Evolutionary conservation across 2,888 invertebrate genomes (phyloP), one percentile per base, ranked within the genome.

Genomic region (Macrophya annulata): DNA sequence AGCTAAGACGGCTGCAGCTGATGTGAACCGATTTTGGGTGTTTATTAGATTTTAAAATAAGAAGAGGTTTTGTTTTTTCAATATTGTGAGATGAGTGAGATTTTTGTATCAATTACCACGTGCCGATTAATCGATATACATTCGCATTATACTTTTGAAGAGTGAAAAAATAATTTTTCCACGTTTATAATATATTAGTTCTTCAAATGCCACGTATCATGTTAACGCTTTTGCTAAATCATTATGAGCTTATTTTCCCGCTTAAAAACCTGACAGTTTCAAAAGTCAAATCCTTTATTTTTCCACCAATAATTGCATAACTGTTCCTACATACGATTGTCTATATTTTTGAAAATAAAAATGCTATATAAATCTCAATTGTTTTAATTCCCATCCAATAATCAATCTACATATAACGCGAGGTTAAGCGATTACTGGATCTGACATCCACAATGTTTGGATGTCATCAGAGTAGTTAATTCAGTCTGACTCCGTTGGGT

Each of bases 341-440:
- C 9, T 74, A 74, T 74, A 74, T 74, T 74, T 74, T 74, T 45
- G 74, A 74, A 25, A 45, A 74, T 74, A 74, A 45, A 74, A 45
- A 43, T 74, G 45, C 25, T 15, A 45, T 45, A 74, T 21, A 74
- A 74, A 21, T 45, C 21, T 15, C 0, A 25, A 48, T 74, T 12
- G 21, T 74, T 45, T n/a, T 48, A 31, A 43, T 25, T 21, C 43
- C 25, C 21, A 15, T 68, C 62, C 3, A 62, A 25, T 62, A 4
- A 62, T 62, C 62, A 21, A 62, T 62, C 25, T n/a, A n/a, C n/a
- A n/a, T n/a, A 25, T 62, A 9, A 62, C 1, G 59, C 21, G 12
- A 51, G 51, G 17, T 51, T 4, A 3, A 51, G 51, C 51, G 17
- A 17, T 51, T 51, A 4, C 17, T 17, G 12, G 12, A 51, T 51